phyloP scores from a whole-genome alignment of 1,140 invertebrate genomes.

The Bombus huntii region DNA sequence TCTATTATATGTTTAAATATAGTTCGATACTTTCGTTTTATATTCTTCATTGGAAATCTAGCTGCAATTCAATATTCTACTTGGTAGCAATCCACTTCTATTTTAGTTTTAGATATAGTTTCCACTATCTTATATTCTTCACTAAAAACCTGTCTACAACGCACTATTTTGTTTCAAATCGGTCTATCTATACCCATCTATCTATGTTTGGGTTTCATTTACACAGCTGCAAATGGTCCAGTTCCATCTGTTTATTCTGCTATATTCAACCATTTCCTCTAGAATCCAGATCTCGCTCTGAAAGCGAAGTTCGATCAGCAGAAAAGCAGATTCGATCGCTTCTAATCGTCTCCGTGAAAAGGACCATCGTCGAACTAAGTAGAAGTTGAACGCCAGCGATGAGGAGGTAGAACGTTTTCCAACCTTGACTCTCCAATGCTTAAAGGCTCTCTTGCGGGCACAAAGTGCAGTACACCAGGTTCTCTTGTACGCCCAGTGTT shows the following conservation, averaged over 20 bases:
- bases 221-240: background rate
- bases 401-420: background rate
- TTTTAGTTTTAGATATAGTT: background rate
- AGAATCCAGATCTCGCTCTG: background rate
- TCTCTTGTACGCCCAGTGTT: background rate
- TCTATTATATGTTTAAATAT: too few relatives aligned
- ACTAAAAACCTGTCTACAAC: background rate
- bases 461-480: slow-evolving; percentile 9
- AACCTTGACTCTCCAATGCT: background rate
- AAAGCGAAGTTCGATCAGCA: background rate
- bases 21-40: too few relatives aligned
- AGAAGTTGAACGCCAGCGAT: background rate
- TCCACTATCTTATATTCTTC: background rate
- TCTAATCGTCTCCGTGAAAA: background rate
- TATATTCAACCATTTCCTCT: background rate
- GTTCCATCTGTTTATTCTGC: background rate
- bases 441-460: background rate
- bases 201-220: background rate
- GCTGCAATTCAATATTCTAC: too few relatives aligned
- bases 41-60: background rate
- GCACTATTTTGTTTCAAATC: background rate
- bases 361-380: background rate
- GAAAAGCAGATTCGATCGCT: background rate
- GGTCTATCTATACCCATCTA: background rate
- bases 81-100: background rate